A percentile compares a stretch with the other conserved stretches of the same genome.
Evolutionary conservation across 2,113 vertebrate genomes (phyloP).

Genomic region (Heloderma charlesbogerti): DNA sequence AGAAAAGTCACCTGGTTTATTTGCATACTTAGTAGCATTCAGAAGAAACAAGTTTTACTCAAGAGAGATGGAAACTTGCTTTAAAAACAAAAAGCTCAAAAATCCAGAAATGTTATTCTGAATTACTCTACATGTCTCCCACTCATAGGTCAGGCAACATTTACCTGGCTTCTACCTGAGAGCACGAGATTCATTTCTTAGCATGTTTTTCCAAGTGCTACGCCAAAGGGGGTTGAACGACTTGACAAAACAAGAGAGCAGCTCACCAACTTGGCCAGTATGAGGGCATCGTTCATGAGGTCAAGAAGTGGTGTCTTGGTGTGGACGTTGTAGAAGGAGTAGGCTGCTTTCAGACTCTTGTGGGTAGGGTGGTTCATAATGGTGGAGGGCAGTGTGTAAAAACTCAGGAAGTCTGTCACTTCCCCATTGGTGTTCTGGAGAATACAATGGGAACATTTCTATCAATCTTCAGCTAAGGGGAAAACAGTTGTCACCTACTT

Average conservation of each 20-base stretch:
- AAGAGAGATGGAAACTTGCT: background rate
- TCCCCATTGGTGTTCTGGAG: constrained; percentile 85
- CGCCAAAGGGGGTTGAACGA: background rate
- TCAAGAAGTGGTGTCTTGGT: constrained; percentile 93
- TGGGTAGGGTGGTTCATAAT: constrained; percentile 98
- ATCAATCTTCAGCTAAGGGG: background rate
- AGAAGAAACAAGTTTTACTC: background rate
- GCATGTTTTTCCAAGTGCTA: background rate
- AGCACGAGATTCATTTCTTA: background rate
- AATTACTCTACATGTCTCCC: background rate
- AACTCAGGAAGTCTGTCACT: constrained; percentile 96
- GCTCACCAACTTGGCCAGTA: constrained; percentile 96
- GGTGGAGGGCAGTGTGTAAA: constrained; percentile 97
- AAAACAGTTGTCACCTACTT: background rate
- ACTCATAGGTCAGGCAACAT: background rate
- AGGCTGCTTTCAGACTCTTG: constrained; percentile 97
- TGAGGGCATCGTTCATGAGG: constrained; percentile 97
- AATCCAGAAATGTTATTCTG: background rate
- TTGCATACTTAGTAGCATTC: background rate
- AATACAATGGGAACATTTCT: background rate
- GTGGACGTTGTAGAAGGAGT: constrained; percentile 99
- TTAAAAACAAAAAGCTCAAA: background rate
- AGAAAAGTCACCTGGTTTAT: background rate
- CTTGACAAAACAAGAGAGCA: background rate
- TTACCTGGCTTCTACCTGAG: background rate